Percentiles rank a stretch among this genome's conserved stretches.
Conservation (phyloP, 2,888 invertebrate species). For the Adineta ricciae region DNA sequence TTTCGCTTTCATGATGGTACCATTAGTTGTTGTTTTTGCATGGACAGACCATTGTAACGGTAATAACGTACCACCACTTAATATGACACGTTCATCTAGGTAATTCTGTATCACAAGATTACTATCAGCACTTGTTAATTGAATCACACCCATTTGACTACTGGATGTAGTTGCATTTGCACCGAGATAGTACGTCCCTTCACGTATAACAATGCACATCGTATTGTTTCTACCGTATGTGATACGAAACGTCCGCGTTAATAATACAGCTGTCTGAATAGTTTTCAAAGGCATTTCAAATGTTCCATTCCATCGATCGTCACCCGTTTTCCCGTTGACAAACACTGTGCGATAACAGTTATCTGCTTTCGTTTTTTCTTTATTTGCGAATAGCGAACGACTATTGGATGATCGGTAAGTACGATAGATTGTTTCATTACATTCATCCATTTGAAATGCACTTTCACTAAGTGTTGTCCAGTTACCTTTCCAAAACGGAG, state of each 20-base stretch:
- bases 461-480: not conserved
- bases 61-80: not conserved
- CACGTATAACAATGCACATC: not conserved
- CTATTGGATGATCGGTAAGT: not conserved
- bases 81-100: not conserved
- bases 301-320: not conserved
- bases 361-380: not conserved
- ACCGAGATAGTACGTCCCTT: not conserved
- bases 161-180: not conserved
- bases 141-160: not conserved
- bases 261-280: not conserved
- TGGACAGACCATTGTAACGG: not conserved
- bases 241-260: not conserved
- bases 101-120: not conserved
- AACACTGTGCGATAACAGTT: not conserved
- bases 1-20: not conserved
- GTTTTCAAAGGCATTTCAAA: not conserved
- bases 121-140: not conserved
- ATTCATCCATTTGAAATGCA: constrained; percentile 8
- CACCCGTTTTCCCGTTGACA: not conserved
- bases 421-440: not conserved
- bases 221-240: not conserved
- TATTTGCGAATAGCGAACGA: not conserved
- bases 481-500: not conserved
- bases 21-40: not conserved